Percentiles rank a stretch among this genome's conserved stretches.
phyloP scores from a whole-genome alignment of 2,113 vertebrate species.

The Toxotes jaculatrix region DNA sequence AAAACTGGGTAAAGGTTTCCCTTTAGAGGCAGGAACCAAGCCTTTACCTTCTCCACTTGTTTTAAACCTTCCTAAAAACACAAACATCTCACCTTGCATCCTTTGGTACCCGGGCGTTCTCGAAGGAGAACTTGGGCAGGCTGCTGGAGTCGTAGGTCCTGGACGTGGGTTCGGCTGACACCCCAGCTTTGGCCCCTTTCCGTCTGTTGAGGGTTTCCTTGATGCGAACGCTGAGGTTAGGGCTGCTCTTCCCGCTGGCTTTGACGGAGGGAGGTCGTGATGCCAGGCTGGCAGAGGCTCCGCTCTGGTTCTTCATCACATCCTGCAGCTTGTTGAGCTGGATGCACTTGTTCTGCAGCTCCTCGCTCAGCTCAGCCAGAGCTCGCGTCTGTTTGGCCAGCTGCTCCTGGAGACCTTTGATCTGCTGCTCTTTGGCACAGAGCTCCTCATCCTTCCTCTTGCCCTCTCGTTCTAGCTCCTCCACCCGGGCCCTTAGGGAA shows the following conservation, averaged over 20 bases:
- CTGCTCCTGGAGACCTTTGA: constrained; percentile 88
- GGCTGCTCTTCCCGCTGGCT: constrained; percentile 70
- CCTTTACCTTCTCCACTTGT: background rate
- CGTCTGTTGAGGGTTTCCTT: constrained; percentile 84
- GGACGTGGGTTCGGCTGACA: constrained; percentile 93
- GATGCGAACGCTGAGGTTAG: constrained; percentile 76
- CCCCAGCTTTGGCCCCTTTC: constrained; percentile 92
- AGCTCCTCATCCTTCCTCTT: constrained; percentile 88
- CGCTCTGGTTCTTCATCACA: constrained; percentile 81
- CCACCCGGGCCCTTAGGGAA: constrained; percentile 82
- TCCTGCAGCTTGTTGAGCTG: constrained; percentile 91
- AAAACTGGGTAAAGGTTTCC: too few species aligned
- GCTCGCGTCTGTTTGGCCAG: constrained; percentile 84
- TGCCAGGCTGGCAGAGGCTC: rapidly evolving
- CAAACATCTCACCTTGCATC: constrained; percentile 87
- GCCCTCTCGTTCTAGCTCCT: constrained; percentile 88
- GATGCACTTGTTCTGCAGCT: constrained; percentile 89
- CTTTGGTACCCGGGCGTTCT: constrained; percentile 90
- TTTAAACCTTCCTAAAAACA: background rate
- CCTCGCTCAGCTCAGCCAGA: constrained; percentile 88
- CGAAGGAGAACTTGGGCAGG: constrained; percentile 89
- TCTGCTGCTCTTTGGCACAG: constrained; percentile 80
- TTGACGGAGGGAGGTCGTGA: constrained; percentile 72
- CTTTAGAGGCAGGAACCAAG: too few species aligned
- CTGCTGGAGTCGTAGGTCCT: constrained; percentile 86